These are phyloP conservation scores for Antheraea mylitta DNA, from an alignment of 1,140 invertebrate genomes.

Conservation along the genomic window DNA sequence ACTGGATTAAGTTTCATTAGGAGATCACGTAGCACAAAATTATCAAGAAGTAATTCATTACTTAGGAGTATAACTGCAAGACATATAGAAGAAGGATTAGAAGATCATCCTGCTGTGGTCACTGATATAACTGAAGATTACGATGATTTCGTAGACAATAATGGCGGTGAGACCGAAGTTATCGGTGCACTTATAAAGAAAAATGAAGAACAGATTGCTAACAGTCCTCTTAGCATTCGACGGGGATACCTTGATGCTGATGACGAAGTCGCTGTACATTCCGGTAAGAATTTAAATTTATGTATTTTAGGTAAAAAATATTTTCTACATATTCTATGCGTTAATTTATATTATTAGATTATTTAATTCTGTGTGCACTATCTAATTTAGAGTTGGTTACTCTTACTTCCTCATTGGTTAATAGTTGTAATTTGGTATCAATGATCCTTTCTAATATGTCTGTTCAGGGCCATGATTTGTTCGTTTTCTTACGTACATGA, in stretches of 20 bases:
- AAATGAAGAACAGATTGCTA: constrained; percentile 64
- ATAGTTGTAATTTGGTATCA: neutral
- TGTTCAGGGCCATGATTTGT: neutral
- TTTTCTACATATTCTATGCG: constrained; percentile 13
- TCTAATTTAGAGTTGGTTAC: neutral
- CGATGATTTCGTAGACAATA: constrained; percentile 64
- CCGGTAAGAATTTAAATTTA: constrained; percentile 73
- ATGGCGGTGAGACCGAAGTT: constrained; percentile 67
- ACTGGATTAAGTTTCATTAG: constrained; percentile 81
- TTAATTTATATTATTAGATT: constrained; percentile 16
- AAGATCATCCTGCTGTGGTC: constrained; percentile 55
- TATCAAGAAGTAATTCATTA: constrained; percentile 83
- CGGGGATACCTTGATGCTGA: constrained; percentile 78
- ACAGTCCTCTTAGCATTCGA: constrained; percentile 72
- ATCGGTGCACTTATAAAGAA: constrained; percentile 69
- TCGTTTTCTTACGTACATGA: neutral
- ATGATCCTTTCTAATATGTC: constrained; percentile 1
- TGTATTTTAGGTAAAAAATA: constrained; percentile 20
- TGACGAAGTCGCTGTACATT: constrained; percentile 82
- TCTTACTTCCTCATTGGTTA: neutral
- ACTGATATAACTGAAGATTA: constrained; percentile 64
- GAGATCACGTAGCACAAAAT: constrained; percentile 85
- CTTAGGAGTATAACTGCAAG: constrained; percentile 74
- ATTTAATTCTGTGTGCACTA: neutral
- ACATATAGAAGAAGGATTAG: constrained; percentile 62